Percentiles rank a stretch among this genome's conserved stretches.
phyloP scores from a whole-genome alignment of 2,888 invertebrate species.

The Agrotis exclamationis region DNA sequence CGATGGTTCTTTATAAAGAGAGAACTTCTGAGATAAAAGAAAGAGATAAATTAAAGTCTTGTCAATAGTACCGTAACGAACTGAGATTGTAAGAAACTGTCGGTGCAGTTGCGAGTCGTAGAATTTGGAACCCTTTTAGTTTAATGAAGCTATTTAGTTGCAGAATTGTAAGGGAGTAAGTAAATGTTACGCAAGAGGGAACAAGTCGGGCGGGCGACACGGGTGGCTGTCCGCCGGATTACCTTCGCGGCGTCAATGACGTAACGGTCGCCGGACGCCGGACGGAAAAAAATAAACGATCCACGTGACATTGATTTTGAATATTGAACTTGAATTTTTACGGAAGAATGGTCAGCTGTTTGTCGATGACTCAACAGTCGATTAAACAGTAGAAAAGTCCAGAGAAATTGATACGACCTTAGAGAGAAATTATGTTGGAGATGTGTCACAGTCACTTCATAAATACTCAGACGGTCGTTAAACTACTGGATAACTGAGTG shows the following conservation, averaged over 20 bases:
- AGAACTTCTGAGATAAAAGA: constrained; percentile 49
- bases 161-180: constrained; percentile 65
- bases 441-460: constrained; percentile 45
- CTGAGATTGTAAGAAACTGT: constrained; percentile 42
- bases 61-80: constrained; percentile 58
- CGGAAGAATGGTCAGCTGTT: constrained; percentile 65
- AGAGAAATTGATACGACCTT: constrained; percentile 45
- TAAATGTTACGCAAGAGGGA: constrained; percentile 80
- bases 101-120: constrained; percentile 42
- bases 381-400: constrained; percentile 31
- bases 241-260: constrained; percentile 78
- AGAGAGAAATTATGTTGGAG: constrained; percentile 39
- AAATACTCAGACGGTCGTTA: constrained; percentile 51
- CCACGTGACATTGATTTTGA: constrained; percentile 80
- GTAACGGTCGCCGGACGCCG: constrained; percentile 76
- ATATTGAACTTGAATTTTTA: constrained; percentile 74
- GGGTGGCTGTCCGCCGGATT: constrained; percentile 71
- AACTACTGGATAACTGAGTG: constrained; percentile 55
- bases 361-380: constrained; percentile 48
- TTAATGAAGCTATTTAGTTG: constrained; percentile 51
- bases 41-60: constrained; percentile 58
- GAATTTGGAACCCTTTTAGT: constrained; percentile 50
- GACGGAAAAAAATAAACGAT: constrained; percentile 66
- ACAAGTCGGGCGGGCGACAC: constrained; percentile 79
- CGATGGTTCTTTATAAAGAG: constrained; percentile 38